Evolutionary conservation across 2,888 invertebrate species (phyloP).

Genomic region (Omphaloscelis lunosa): DNA sequence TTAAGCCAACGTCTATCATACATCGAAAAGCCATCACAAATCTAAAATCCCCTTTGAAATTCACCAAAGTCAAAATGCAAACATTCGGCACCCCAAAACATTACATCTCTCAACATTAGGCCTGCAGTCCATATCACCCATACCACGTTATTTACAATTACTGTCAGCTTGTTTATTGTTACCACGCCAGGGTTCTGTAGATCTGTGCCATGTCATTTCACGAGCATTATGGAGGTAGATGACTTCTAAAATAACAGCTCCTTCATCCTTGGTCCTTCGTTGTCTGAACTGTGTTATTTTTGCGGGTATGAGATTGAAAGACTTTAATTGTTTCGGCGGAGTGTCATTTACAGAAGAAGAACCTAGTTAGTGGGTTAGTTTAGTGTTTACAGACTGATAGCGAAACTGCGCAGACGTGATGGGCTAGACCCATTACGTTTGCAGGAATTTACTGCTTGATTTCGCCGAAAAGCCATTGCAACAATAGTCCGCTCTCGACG

Average conservation of each 20-base stretch:
- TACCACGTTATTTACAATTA: slow-evolving; percentile 72
- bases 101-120: slow-evolving; percentile 54
- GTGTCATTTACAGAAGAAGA: background rate
- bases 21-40: slow-evolving; percentile 3
- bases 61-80: slow-evolving; percentile 35
- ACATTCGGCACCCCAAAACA: slow-evolving; percentile 51
- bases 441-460: no score
- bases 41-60: slow-evolving; percentile 19
- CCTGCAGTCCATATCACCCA: slow-evolving; percentile 49
- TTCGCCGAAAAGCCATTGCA: no score
- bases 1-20: background rate
- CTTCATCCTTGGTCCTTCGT: slow-evolving; percentile 30
- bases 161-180: slow-evolving; percentile 80
- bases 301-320: background rate
- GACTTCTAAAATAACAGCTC: slow-evolving; percentile 67
- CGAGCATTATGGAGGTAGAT: slow-evolving; percentile 70
- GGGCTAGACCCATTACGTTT: no score
- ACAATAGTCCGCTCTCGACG: no score
- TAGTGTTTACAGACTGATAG: background rate
- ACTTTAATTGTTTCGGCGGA: background rate
- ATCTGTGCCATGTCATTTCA: slow-evolving; percentile 79
- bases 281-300: background rate
- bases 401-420: no score
- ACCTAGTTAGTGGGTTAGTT: background rate
- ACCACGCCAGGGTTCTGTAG: slow-evolving; percentile 71